Evolutionary conservation across 2,113 vertebrate genomes (phyloP).

Genomic region (Podilymbus podiceps): DNA sequence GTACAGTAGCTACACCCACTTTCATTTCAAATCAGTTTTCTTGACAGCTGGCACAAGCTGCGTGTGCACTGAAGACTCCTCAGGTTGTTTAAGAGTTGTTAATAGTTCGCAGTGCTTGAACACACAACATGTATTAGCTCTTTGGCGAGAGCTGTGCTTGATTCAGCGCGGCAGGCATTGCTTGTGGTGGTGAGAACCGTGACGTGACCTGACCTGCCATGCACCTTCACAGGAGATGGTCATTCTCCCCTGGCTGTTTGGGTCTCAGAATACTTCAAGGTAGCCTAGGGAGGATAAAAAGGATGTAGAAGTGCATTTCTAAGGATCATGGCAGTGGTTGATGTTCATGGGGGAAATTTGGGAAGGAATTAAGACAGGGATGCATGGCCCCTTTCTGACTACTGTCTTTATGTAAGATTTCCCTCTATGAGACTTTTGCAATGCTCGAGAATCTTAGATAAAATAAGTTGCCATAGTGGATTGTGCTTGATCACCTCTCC

Average conservation of each 20-base stretch:
- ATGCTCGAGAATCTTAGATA: not conserved
- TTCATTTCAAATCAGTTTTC: not conserved
- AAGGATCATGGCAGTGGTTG: not conserved
- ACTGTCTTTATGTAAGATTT: not conserved
- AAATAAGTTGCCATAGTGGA: not conserved
- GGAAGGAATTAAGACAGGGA: not conserved
- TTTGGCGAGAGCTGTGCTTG: not conserved
- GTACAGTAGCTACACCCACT: not conserved
- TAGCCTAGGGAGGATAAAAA: not conserved
- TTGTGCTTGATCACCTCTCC: not conserved
- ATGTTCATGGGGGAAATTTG: rapidly evolving
- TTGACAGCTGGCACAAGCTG: not conserved
- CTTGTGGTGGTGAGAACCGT: not conserved
- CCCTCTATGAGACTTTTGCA: not conserved
- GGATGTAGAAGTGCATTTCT: not conserved
- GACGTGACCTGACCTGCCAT: not conserved
- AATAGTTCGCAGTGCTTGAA: not conserved
- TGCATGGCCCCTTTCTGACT: not conserved
- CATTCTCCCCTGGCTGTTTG: not conserved
- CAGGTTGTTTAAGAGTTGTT: not conserved
- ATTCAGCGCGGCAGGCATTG: not conserved
- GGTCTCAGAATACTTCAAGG: not conserved
- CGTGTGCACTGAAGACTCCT: not conserved
- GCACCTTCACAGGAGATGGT: not conserved
- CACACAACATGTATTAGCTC: not conserved